Conservation (phyloP, 2,888 invertebrate genomes). For the Megaustenia siamemsis region DNA sequence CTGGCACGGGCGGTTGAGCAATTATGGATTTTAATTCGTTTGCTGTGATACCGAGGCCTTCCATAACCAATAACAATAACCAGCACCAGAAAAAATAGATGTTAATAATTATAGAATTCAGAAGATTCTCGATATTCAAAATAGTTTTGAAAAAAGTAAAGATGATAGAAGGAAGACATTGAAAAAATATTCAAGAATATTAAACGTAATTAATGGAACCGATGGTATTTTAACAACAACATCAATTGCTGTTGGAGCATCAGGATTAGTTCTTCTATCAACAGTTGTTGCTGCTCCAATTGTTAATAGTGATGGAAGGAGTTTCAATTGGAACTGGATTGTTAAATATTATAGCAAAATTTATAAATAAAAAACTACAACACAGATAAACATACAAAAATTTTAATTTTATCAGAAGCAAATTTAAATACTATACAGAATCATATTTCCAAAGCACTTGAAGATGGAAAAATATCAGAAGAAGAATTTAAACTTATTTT, state of each 20-base stretch:
- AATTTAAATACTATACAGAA: slow-evolving; percentile 15
- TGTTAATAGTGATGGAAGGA: background rate
- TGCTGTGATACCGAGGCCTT: too few relatives aligned
- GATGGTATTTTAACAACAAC: slow-evolving; percentile 8
- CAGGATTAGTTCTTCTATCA: background rate
- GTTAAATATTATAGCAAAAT: background rate
- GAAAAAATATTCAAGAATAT: slow-evolving; percentile 13
- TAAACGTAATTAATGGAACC: background rate
- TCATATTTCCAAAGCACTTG: slow-evolving; percentile 21
- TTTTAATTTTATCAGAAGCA: slow-evolving; percentile 18
- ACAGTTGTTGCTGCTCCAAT: slow-evolving; percentile 15
- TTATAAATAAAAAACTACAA: slow-evolving; percentile 28
- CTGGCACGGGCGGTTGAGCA: too few relatives aligned
- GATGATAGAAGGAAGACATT: slow-evolving; percentile 2
- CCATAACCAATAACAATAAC: too few relatives aligned
- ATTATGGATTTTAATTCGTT: too few relatives aligned
- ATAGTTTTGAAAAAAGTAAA: slow-evolving; percentile 19
- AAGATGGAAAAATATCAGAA: slow-evolving; percentile 20
- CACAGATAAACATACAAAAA: slow-evolving; percentile 14
- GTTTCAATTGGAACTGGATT: background rate
- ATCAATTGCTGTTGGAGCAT: background rate
- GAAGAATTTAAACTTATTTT: slow-evolving; percentile 34
- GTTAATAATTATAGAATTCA: slow-evolving; percentile 28
- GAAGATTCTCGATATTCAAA: slow-evolving; percentile 31
- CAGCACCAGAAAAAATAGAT: background rate